phyloP scores from a whole-genome alignment of 2,113 vertebrate genomes.

The Myiozetetes cayanensis region DNA sequence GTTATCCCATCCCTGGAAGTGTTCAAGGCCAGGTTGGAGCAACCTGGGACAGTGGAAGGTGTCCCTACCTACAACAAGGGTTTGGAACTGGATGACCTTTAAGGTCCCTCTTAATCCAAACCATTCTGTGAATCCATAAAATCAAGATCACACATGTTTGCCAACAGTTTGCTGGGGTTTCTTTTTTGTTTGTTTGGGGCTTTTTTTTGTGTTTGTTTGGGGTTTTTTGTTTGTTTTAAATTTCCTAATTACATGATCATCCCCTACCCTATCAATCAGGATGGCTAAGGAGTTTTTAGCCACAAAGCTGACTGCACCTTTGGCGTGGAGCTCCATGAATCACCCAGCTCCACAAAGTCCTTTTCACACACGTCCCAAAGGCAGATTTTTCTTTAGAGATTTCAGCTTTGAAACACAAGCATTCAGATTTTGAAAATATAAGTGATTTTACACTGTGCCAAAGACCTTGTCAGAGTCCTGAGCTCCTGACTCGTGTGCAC shows the following conservation, averaged over 20 bases:
- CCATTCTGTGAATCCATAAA: neutral
- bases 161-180: too few relatives aligned
- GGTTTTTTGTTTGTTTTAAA: neutral
- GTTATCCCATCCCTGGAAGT: neutral
- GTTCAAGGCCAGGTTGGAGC: neutral
- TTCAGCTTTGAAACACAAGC: neutral
- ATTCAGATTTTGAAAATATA: neutral
- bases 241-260: neutral
- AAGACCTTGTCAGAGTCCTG: neutral
- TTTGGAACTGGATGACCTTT: neutral
- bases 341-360: neutral
- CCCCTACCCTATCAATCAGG: too few relatives aligned
- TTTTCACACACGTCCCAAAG: neutral
- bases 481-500: accelerated
- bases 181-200: neutral
- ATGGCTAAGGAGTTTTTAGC: neutral
- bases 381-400: neutral
- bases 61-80: neutral
- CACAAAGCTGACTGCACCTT: too few relatives aligned
- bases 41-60: neutral
- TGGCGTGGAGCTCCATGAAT: neutral
- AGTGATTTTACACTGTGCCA: neutral
- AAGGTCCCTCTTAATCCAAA: neutral
- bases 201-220: too few relatives aligned
- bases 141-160: neutral